These are phyloP conservation scores for Scolopax mira DNA, from an alignment of 2,113 vertebrate species.

Conservation along the genomic window DNA sequence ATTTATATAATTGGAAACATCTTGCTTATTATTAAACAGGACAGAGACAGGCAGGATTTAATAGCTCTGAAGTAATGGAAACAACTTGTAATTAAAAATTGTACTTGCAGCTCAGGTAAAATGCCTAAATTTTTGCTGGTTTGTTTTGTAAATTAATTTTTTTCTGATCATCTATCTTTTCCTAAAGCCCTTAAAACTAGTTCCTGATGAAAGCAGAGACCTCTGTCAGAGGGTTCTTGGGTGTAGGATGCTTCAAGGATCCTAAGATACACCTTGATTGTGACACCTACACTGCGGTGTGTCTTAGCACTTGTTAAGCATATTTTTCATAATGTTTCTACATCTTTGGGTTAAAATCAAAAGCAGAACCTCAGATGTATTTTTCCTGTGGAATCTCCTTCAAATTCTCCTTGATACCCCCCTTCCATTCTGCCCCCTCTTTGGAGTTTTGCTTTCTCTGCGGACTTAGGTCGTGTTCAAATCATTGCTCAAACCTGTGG, in stretches of 20 bases:
- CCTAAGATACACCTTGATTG: neutral
- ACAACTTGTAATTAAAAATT: neutral
- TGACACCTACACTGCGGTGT: neutral
- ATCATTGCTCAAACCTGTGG: fast-evolving
- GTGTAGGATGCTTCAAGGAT: neutral
- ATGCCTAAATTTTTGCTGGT: neutral
- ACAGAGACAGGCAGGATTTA: neutral
- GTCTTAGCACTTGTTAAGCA: neutral
- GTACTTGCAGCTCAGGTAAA: neutral
- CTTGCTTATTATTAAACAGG: neutral
- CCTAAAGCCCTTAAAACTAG: neutral
- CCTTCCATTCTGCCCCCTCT: neutral
- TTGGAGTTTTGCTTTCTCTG: neutral
- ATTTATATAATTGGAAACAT: neutral
- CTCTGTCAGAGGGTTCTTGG: neutral
- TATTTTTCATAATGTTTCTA: neutral
- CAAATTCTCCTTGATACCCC: neutral
- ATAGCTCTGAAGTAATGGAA: neutral
- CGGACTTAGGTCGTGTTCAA: neutral
- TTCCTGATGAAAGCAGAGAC: neutral
- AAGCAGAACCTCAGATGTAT: neutral
- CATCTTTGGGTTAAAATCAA: neutral
- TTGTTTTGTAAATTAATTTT: neutral
- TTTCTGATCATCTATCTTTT: neutral
- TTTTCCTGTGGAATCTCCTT: neutral